A percentile compares a stretch with the other conserved stretches of the same genome.
These are phyloP conservation scores for Panorpa germanica DNA, from an alignment of 2,888 invertebrate genomes.

Conservation along the genomic window DNA sequence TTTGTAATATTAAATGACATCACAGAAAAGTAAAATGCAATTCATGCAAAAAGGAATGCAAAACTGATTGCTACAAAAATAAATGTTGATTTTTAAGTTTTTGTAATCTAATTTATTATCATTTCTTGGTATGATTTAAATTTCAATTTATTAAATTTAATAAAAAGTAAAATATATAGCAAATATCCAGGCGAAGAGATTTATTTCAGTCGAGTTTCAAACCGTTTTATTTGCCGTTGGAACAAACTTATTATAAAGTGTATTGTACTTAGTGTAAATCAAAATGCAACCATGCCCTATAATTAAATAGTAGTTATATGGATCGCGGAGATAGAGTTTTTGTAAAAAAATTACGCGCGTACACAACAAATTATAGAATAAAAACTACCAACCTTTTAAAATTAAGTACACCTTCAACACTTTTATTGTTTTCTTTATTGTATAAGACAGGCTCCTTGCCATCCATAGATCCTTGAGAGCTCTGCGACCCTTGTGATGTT, in stretches of 20 bases:
- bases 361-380: neutral
- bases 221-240: too few relatives aligned
- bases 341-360: neutral
- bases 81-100: neutral
- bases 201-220: too few relatives aligned
- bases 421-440: too few relatives aligned
- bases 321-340: neutral
- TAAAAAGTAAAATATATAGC: too few relatives aligned
- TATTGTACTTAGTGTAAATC: too few relatives aligned
- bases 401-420: conserved; percentile 7
- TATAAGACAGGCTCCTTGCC: too few relatives aligned
- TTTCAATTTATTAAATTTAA: too few relatives aligned
- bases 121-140: neutral
- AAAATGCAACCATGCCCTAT: too few relatives aligned
- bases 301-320: neutral
- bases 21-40: conserved; percentile 5
- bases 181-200: too few relatives aligned
- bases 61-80: neutral
- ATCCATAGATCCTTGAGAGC: conserved; percentile 9
- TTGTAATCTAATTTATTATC: neutral
- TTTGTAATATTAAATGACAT: neutral
- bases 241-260: too few relatives aligned
- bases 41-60: conserved; percentile 6
- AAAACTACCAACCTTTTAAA: conserved; percentile 11
- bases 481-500: conserved; percentile 11